Evolutionary conservation across 2,888 invertebrate species (phyloP), one percentile per base, ranked within the genome.

Genomic region (Lasioglossum figueresi): DNA sequence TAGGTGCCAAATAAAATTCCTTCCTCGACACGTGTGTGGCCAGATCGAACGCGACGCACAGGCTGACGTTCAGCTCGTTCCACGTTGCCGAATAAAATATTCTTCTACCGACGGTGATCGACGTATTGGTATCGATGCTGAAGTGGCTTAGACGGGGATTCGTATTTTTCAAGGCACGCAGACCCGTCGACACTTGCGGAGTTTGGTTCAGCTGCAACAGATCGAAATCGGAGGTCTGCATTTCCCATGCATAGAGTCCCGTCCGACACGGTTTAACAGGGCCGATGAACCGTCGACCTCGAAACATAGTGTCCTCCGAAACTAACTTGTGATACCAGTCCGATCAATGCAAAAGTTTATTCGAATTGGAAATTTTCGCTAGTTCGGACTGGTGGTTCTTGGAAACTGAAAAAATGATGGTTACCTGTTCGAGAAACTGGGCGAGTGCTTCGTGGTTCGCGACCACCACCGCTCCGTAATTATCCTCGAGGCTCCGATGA

Each of bases 401-500:
- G 23, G 12, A 37, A 23, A 12, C 12, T 10, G 23, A 27, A 31
- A n/a, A 23, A 43, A 34, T 34, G 12, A 34, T n/a, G 40, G 12
- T 5, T 95, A 98, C 98, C 96, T 98, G 98, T 95, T 98, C 98
- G 88, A 98, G 96, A 92, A 98, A 97, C 95, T 98, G 98, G 77
- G 98, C 98, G 34, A 98, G 96, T 12, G 98, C 98, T 95, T 98
- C 98, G 93, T 98, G 98, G 95, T 98, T 98, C 86, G 98, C 98
- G 59, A 98, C 97, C 88, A 98, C 97, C 56, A 98, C 98, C 68
- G 98, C 98, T 31, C 98, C 98, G 93, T 98, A 98, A 95, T 98
- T 98, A 93, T 98, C 98, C 94, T 98, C 98, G 87, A 98, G 96
- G 94, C 97, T 98, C 93, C 97, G 97, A 94, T 98, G 98, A 16